phyloP scores from a whole-genome alignment of 2,888 invertebrate genomes.

The Microplitis deprimator region DNA sequence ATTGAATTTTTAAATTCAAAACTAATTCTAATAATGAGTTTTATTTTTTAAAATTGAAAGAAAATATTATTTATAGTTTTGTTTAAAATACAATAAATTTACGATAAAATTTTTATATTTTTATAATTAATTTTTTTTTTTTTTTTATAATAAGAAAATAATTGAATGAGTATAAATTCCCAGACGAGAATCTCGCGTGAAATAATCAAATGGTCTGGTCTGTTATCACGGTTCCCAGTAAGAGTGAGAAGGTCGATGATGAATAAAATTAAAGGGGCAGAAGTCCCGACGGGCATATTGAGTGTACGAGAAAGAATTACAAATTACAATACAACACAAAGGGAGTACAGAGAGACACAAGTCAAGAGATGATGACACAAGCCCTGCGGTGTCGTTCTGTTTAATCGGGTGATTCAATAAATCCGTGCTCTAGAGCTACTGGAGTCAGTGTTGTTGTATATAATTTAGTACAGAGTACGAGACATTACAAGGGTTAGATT shows the following conservation, averaged over 20 bases:
- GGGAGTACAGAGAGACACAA: conserved; percentile 29
- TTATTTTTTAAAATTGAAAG: too few species aligned
- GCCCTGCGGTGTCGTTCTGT: conserved; percentile 57
- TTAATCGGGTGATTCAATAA: conserved; percentile 70
- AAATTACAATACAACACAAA: conserved; percentile 10
- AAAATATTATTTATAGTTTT: too few species aligned
- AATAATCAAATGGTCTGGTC: conserved; percentile 35
- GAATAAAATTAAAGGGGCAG: neutral
- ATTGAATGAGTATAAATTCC: conserved; percentile 36
- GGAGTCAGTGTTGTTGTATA: conserved; percentile 14
- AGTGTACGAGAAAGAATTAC: conserved; percentile 24
- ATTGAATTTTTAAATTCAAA: too few species aligned
- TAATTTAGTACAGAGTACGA: neutral
- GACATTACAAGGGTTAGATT: conserved; percentile 1
- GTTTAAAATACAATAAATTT: too few species aligned
- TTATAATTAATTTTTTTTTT: neutral
- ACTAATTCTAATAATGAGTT: too few species aligned
- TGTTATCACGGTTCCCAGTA: conserved; percentile 33
- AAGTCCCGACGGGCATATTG: conserved; percentile 14
- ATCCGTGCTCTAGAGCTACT: conserved; percentile 60
- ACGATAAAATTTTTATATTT: neutral
- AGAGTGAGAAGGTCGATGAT: conserved; percentile 24
- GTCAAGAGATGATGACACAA: conserved; percentile 57
- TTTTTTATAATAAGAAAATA: conserved; percentile 3
- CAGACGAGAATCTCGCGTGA: conserved; percentile 39